phyloP scores from a whole-genome alignment of 2,797 vertebrate species.

The Leptoclinus maculatus region DNA sequence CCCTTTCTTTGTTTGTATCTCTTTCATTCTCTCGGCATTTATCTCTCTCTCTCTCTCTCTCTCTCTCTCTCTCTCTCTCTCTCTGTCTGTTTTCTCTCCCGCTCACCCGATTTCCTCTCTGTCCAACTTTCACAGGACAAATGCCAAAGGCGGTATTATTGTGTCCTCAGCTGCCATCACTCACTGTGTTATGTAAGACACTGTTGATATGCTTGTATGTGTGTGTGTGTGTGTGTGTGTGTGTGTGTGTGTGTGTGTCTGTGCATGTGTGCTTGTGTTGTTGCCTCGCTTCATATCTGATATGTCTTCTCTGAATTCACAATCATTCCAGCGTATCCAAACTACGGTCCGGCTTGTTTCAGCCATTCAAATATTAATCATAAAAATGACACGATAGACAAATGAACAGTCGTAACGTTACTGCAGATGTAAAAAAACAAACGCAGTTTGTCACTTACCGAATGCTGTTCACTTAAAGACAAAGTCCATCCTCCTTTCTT shows the following conservation, averaged over 20 bases:
- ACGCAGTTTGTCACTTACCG: no score
- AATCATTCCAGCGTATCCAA: constrained; percentile 14
- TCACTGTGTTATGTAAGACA: constrained; percentile 75
- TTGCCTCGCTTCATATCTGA: constrained; percentile 50
- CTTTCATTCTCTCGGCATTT: neutral
- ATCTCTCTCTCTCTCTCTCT: neutral
- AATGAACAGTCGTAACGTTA: no score
- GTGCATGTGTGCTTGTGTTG: constrained; percentile 42
- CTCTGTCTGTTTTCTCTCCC: constrained; percentile 54
- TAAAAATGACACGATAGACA: no score
- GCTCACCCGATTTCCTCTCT: constrained; percentile 71
- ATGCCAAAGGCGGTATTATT: constrained; percentile 77
- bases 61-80: neutral
- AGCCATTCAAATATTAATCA: no score
- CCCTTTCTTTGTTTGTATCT: neutral
- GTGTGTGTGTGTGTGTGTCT: neutral
- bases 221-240: constrained; percentile 17
- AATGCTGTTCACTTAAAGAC: no score
- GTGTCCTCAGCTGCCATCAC: constrained; percentile 82
- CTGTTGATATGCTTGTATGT: constrained; percentile 46
- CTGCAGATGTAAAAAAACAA: no score
- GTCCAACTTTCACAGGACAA: constrained; percentile 79
- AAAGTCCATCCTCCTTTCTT: no score
- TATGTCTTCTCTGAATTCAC: constrained; percentile 61
- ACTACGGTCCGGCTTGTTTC: constrained; percentile 16